Percentiles rank a stretch among this genome's conserved stretches.
These are phyloP conservation scores for Metridium senile DNA, from an alignment of 92 coral and sea anemone species.

Conservation along the genomic window DNA sequence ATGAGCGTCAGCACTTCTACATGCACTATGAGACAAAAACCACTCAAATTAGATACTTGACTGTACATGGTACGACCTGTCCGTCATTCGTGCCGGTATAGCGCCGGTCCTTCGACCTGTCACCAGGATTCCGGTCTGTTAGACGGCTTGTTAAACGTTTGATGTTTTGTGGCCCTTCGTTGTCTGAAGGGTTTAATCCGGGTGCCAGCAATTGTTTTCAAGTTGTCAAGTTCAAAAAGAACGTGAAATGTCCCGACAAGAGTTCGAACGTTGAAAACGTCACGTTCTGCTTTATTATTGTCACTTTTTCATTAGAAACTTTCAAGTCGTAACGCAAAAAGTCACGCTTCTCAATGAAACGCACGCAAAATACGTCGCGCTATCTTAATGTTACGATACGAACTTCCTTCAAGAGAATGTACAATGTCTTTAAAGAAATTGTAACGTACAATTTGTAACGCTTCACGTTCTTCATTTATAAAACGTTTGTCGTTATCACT, in stretches of 20 bases:
- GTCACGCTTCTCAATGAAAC: background rate
- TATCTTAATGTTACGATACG: too few relatives aligned
- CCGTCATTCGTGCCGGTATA: too few relatives aligned
- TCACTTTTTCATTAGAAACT: background rate
- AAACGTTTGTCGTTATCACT: too few relatives aligned
- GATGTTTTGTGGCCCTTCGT: background rate
- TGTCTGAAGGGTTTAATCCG: slow-evolving; percentile 5
- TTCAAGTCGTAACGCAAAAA: background rate
- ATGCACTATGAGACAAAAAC: too few relatives aligned
- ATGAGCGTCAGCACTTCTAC: too few relatives aligned
- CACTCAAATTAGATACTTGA: too few relatives aligned
- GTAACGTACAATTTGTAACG: too few relatives aligned
- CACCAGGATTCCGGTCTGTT: slow-evolving; percentile 1
- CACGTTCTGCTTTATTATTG: background rate
- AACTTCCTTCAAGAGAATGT: too few relatives aligned
- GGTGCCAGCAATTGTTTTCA: background rate
- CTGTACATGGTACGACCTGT: too few relatives aligned
- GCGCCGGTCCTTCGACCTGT: too few relatives aligned
- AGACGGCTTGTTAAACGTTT: background rate
- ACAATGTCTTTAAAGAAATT: too few relatives aligned
- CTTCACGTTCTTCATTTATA: background rate
- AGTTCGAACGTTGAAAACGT: background rate
- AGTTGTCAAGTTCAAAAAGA: background rate
- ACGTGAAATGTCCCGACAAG: background rate
- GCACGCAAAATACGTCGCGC: background rate